Base-by-base conservation (phyloP, 2,113 vertebrate genomes). In the Pluvialis apricaria region DNA sequence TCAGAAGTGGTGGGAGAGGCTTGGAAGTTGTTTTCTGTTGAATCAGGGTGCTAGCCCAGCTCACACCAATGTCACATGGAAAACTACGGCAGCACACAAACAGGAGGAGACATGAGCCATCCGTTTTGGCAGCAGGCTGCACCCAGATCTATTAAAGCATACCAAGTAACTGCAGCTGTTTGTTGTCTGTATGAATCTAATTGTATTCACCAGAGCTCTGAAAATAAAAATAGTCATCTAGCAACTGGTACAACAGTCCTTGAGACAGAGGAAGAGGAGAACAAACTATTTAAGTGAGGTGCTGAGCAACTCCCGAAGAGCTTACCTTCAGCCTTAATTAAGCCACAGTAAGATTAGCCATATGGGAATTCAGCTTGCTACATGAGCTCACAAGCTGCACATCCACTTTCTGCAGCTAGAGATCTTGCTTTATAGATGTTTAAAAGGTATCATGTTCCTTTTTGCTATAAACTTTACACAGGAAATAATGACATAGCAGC, bases 381-480 rank as follows among this genome's bases (percentile, higher is more conserved):
- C 45, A 31, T 42, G 38, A 91, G 9, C 16, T 69, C 45, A 45
- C 36, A 76, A 85, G 28, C 24, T 80, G 57, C 78, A 95, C 82
- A 83, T 13, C 19, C 5, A 40, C 42, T 51, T 82, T 83, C 51
- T 58, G 22, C 32, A 75, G 52, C 40, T 79, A 68, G 5, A 75
- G 21, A 57, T 36, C 58, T 77, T 78, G 36, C 47, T 86, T 92
- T 80, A 91, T 11, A 82, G 28, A 85, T 18, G 13, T 73, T 80
- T 96, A 54, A 94, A 96, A 93, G 49, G 13, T 44, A 85, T 54
- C 19, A 6, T 25, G 29, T 57, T 88, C 26, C 15, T 77, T 36
- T 12, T 19, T 15, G 22, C 78, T 82, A 57, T 85, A 69, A 96
- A 80, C 49, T 85, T 91, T 32, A 87, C 57, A 92, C 11, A 94